Evolutionary conservation across 2,888 invertebrate genomes (phyloP), one percentile per base, ranked within the genome.

Genomic region (Xiphydria camelus): DNA sequence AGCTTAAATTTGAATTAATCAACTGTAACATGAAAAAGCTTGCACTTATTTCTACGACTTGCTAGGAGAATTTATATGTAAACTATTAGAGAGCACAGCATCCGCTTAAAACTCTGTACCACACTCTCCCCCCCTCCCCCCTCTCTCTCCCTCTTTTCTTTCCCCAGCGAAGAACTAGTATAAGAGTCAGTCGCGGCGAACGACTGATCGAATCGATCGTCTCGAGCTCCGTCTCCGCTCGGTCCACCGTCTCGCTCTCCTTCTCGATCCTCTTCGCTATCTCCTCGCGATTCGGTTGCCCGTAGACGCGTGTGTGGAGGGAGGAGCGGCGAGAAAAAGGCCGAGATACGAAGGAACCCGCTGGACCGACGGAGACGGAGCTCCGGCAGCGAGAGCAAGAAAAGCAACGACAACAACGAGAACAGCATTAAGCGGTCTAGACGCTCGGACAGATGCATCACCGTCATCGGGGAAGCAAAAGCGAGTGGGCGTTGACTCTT

Each of bases 401-500:
- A 44, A 38, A 37, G 38, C 37, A 37, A 44, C 37, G 31, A 31
- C 36, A 38, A 37, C 43, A 44, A 37, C 32, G 37, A 44, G 31
- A 44, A 37, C 32, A 37, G 38, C 43, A 32, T 44, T 44, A 44
- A 44, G 43, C 37, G 43, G 43, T 44, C 43, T 44, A 44, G 43
- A 44, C 29, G 15, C 14, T 29, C 29, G 15, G 29, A 29, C 43
- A 44, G 43, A 44, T 44, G 43, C 38, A 44, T 44, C 43, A 44
- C 43, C 43, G 37, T 39, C 38, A 17, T 17, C 17, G 17, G 53
- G 44, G 45, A 49, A 49, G 48, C 46, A 49, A 47, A 49, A 51
- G 48, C 49, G 47, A 50, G 54, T 56, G 52, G 56, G 54, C 58
- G 55, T 55, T 51, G 41, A 36, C 47, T 53, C 49, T 47, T 44